Evolutionary conservation across 2,113 vertebrate genomes (phyloP), one percentile per base, ranked within the genome.

Genomic region (Sorex araneus): DNA sequence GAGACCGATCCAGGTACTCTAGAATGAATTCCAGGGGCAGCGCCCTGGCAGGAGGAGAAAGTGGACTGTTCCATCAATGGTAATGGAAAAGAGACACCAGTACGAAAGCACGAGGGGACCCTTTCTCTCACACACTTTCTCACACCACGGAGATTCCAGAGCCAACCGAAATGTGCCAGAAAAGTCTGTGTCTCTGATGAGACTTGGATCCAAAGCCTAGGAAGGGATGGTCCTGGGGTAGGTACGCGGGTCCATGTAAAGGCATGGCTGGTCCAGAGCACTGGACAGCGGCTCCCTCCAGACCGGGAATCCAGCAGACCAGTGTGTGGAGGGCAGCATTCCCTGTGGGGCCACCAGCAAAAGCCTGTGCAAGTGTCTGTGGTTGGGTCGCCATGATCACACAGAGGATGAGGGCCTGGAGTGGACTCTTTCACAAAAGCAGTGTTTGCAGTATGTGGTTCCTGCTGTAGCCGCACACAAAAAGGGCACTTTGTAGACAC

Each of bases 151-250:
- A 80, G 80, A 67, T 11, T 36, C 77, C 45, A 11, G 32, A 30
- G 32, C 36, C 78, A 47, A 47, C 18, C 73, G 82, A 90, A 79
- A 36, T 57, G 30, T n/a, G 28, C 10, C 3, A 15, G 66, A 30
- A 13, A 67, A 67, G 66, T 21, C 54, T 57, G 19, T 57, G 54
- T 13, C 54, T 57, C 18, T 57, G 18, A 57, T 19, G 15, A 57
- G 18, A 60, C 67, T 19, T 34, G 16, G 4, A 34, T 19, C 21
- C 11, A 45, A 32, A 30, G 60, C 36, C 13, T 25, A 3, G 47
- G 13, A 0, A 10, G 2, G 19, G 50, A 69, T 50, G 28, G 0
- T 0, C 50, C 21, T 8, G 57, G 36, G 34, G 43, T 6, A 11
- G 43, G n/a, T 9, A 13, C 8, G 8, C 0, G 0, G 66, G 27